Conservation (phyloP, 2,797 vertebrate genomes). For the Sebastes trivittatus region DNA sequence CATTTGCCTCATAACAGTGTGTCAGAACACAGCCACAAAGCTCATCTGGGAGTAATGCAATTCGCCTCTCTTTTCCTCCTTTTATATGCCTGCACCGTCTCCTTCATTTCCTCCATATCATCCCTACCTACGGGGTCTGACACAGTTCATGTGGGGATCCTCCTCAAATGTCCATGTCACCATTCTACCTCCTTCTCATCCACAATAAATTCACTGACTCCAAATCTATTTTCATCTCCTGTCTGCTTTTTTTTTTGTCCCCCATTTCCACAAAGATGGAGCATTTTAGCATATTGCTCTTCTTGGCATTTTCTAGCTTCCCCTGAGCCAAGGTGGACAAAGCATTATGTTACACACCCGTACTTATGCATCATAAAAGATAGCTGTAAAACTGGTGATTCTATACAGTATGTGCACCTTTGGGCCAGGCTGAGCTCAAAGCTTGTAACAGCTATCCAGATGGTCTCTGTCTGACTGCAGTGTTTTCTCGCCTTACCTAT, state of each 20-base stretch:
- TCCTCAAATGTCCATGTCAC: constrained; percentile 31
- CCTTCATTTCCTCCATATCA: constrained; percentile 27
- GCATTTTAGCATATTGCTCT: constrained; percentile 31
- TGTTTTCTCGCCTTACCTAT: constrained; percentile 81
- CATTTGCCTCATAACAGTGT: constrained; percentile 38
- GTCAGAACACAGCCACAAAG: constrained; percentile 43
- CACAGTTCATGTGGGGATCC: background rate
- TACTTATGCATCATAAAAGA: constrained; percentile 41
- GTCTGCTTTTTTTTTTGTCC: constrained; percentile 16
- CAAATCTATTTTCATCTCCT: constrained; percentile 33
- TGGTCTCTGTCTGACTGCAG: background rate
- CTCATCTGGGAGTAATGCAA: constrained; percentile 49
- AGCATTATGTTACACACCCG: constrained; percentile 6
- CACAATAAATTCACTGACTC: constrained; percentile 27
- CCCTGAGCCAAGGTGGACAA: constrained; percentile 32
- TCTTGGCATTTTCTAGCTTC: constrained; percentile 31
- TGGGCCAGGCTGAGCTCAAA: constrained; percentile 20
- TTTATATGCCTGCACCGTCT: constrained; percentile 6
- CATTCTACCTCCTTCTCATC: background rate
- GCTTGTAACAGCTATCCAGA: background rate
- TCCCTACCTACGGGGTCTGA: constrained; percentile 37
- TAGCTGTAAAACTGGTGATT: constrained; percentile 25
- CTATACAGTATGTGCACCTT: constrained; percentile 7
- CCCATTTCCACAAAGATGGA: constrained; percentile 2
- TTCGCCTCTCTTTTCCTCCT: constrained; percentile 21